Evolutionary conservation across 2,113 vertebrate genomes (phyloP).

Genomic region (Baryphthengus martii): DNA sequence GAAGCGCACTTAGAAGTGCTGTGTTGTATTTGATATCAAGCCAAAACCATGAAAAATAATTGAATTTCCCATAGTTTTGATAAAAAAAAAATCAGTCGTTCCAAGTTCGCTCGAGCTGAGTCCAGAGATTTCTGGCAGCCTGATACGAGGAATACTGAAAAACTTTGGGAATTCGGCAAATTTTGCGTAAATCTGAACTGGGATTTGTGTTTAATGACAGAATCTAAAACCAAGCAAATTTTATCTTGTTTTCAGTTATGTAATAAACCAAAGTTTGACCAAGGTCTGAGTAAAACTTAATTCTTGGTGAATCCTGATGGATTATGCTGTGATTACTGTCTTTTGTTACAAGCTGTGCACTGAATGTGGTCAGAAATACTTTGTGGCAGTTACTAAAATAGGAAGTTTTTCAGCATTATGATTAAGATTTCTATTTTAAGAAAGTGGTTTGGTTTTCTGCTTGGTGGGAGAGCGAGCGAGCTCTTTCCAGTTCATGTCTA

Average conservation of each 20-base stretch:
- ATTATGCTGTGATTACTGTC: not conserved
- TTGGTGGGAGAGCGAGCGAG: not conserved
- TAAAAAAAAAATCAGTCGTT: not conserved
- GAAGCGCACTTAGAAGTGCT: not conserved
- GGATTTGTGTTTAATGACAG: not conserved
- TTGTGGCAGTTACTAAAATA: not conserved
- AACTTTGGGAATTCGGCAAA: not conserved
- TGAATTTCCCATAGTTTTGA: slow-evolving; percentile 29
- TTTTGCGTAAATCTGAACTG: not conserved
- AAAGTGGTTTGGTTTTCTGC: not conserved
- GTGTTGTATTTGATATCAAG: not conserved
- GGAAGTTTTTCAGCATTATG: not conserved
- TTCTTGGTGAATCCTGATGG: not conserved
- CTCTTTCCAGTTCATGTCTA: not conserved
- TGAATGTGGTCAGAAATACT: not conserved
- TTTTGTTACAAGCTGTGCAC: not conserved
- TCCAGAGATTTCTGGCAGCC: not conserved
- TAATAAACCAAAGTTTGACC: not conserved
- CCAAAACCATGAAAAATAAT: slow-evolving; percentile 24
- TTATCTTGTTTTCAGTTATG: not conserved
- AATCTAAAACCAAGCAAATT: not conserved
- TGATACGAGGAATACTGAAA: not conserved
- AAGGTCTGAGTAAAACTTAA: not conserved
- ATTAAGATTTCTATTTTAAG: not conserved
- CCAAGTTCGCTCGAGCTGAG: not conserved